phyloP scores from a whole-genome alignment of 2,797 vertebrate species.

The Melanotaenia pygmaea region DNA sequence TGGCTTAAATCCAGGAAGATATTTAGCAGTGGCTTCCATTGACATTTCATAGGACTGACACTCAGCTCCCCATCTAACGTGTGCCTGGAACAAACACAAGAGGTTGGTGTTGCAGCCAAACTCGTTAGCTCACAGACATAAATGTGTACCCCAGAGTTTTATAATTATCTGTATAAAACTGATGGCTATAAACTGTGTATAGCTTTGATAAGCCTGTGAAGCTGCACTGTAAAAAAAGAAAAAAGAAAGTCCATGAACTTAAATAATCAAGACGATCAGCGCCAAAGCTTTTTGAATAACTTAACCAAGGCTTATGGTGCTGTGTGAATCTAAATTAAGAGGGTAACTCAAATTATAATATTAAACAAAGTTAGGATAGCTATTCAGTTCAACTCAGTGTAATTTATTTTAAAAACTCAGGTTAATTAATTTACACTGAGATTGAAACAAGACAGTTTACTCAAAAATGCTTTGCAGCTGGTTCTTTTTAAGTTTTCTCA shows the following conservation, averaged over 20 bases:
- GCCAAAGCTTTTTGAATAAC: too few species aligned
- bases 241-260: not conserved
- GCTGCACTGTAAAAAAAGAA: not conserved
- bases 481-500: too few species aligned
- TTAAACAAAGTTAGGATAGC: not conserved
- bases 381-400: too few species aligned
- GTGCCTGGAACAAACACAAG: conserved; percentile 67
- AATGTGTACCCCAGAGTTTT: not conserved
- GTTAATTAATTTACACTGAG: too few species aligned
- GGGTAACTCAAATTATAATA: not conserved
- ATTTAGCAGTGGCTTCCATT: conserved; percentile 56
- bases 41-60: conserved; percentile 81
- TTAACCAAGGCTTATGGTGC: not conserved
- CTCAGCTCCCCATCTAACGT: conserved; percentile 82
- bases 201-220: not conserved
- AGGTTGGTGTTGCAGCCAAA: not conserved
- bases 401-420: too few species aligned
- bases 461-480: too few species aligned
- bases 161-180: not conserved
- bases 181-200: not conserved
- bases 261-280: not conserved
- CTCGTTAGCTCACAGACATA: not conserved
- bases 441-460: too few species aligned
- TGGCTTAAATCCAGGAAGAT: conserved; percentile 59
- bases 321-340: not conserved